phyloP scores from a whole-genome alignment of 2,113 vertebrate species.

The Brevimyrus niger region DNA sequence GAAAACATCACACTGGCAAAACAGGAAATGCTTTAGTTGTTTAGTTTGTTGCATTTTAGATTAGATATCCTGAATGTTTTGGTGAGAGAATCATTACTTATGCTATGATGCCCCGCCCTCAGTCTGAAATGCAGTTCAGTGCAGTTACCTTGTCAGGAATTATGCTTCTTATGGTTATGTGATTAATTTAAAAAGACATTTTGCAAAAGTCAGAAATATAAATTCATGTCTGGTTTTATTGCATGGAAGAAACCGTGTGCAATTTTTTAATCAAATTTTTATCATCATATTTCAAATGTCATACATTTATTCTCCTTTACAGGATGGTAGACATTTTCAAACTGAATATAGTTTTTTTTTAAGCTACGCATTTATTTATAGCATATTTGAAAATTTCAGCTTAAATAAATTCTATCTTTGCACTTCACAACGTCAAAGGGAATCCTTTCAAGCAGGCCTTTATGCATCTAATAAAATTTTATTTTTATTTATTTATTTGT shows the following conservation, averaged over 20 bases:
- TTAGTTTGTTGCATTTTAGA: background rate
- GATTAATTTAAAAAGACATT: background rate
- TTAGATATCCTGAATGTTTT: background rate
- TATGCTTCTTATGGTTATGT: background rate
- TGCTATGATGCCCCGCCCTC: background rate
- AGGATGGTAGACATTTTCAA: background rate
- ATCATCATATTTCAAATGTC: background rate
- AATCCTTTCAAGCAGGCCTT: background rate
- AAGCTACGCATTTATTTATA: background rate
- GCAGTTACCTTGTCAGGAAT: background rate
- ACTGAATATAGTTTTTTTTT: background rate
- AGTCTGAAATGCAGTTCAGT: background rate
- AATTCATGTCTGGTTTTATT: background rate
- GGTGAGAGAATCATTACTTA: background rate
- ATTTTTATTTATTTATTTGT: background rate
- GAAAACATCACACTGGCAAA: background rate
- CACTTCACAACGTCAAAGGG: background rate
- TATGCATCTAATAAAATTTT: background rate
- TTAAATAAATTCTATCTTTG: background rate
- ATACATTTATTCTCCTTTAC: background rate
- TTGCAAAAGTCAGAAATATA: background rate
- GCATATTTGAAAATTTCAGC: background rate
- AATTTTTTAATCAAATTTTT: background rate
- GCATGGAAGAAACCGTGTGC: background rate
- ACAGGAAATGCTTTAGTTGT: background rate